phyloP scores from a whole-genome alignment of 2,888 invertebrate genomes.

The Pristionchus fissidentatus region DNA sequence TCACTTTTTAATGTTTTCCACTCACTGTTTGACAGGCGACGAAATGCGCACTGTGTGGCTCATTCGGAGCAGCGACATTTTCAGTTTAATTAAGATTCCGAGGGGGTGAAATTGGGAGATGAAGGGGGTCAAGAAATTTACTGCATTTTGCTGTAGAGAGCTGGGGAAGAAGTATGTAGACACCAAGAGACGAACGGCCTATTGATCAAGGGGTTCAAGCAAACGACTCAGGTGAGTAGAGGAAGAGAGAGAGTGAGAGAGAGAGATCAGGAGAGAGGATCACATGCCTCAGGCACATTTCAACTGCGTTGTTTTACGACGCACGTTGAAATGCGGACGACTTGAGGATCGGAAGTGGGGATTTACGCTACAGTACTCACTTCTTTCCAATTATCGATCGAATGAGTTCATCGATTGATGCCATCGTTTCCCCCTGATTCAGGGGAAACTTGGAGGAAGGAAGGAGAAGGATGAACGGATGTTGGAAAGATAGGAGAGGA shows the following conservation, averaged over 20 bases:
- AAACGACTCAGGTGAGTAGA: neutral
- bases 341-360: neutral
- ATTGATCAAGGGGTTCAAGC: neutral
- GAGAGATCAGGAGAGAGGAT: neutral
- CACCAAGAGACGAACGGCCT: neutral
- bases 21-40: neutral
- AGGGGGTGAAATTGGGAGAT: neutral
- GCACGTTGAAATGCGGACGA: slow-evolving; percentile 5
- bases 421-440: neutral
- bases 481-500: neutral
- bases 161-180: neutral
- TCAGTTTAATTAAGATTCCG: neutral
- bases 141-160: neutral
- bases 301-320: slow-evolving; percentile 13
- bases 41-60: neutral
- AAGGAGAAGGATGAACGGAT: neutral
- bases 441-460: neutral
- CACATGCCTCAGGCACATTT: slow-evolving; percentile 9
- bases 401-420: neutral
- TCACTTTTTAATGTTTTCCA: neutral
- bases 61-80: slow-evolving; percentile 26
- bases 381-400: slow-evolving; percentile 18
- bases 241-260: slow-evolving; percentile 26
- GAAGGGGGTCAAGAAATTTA: neutral
- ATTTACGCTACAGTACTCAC: neutral